Evolutionary conservation across 2,113 vertebrate species (phyloP).

Genomic region (Eretmochelys imbricata): DNA sequence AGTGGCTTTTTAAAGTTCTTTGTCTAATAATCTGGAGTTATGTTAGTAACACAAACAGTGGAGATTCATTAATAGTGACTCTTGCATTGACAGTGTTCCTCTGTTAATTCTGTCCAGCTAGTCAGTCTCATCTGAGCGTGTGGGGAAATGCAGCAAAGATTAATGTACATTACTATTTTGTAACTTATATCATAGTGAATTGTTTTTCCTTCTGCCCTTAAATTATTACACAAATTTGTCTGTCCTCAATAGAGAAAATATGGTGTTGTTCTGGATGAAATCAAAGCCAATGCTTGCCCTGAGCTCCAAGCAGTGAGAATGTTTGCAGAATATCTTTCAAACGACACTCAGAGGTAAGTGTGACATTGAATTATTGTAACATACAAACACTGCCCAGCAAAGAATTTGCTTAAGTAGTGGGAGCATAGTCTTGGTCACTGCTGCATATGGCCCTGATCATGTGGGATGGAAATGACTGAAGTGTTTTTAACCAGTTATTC

Average conservation of each 20-base stretch:
- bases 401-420: accelerated
- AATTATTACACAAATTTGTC: accelerated
- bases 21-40: neutral
- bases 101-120: neutral
- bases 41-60: neutral
- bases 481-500: neutral
- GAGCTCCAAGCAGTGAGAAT: conserved; percentile 93
- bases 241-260: conserved; percentile 85
- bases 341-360: conserved; percentile 85
- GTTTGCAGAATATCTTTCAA: conserved; percentile 92
- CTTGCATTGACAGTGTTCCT: neutral
- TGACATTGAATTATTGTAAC: accelerated
- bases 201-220: neutral
- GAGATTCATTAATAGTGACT: neutral
- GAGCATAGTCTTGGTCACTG: accelerated
- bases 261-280: conserved; percentile 93
- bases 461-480: neutral
- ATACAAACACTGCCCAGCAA: accelerated
- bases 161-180: neutral
- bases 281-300: conserved; percentile 81
- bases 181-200: neutral
- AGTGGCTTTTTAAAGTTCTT: neutral
- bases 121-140: neutral
- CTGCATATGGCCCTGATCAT: too few species aligned
- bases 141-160: neutral